phyloP scores from a whole-genome alignment of 2,888 invertebrate species.

The Acrocera orbiculus region DNA sequence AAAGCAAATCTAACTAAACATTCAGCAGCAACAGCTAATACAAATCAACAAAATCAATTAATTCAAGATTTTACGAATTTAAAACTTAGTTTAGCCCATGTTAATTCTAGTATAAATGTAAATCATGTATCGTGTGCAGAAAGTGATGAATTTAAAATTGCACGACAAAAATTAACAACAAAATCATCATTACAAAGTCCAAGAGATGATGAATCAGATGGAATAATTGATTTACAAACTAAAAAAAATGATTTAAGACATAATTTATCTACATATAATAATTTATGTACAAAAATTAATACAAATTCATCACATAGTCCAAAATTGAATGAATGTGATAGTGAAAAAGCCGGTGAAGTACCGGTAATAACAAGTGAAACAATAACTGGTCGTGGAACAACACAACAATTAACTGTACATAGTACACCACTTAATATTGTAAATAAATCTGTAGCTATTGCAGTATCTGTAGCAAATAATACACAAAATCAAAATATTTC shows the following conservation, averaged over 20 bases:
- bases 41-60: conserved; percentile 29
- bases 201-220: conserved; percentile 18
- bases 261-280: conserved; percentile 80
- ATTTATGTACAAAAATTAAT: conserved; percentile 31
- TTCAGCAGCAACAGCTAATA: conserved; percentile 26
- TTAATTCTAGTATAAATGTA: conserved; percentile 34
- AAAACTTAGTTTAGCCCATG: conserved; percentile 20
- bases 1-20: conserved; percentile 24
- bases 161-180: conserved; percentile 24
- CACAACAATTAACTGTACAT: conserved; percentile 36
- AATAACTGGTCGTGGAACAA: conserved; percentile 20
- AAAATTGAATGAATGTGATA: conserved; percentile 16
- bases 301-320: conserved; percentile 6
- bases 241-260: conserved; percentile 80
- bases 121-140: conserved; percentile 37
- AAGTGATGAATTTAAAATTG: conserved; percentile 34
- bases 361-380: conserved; percentile 18
- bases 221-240: conserved; percentile 20
- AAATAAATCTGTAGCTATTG: conserved; percentile 28
- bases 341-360: conserved; percentile 17
- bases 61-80: conserved; percentile 29
- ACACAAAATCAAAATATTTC: conserved; percentile 16
- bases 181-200: conserved; percentile 4
- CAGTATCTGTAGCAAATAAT: conserved; percentile 20
- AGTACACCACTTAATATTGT: conserved; percentile 35